Evolutionary conservation across 2,888 invertebrate genomes (phyloP).

Genomic region (Drepanosiphum platanoidis): DNA sequence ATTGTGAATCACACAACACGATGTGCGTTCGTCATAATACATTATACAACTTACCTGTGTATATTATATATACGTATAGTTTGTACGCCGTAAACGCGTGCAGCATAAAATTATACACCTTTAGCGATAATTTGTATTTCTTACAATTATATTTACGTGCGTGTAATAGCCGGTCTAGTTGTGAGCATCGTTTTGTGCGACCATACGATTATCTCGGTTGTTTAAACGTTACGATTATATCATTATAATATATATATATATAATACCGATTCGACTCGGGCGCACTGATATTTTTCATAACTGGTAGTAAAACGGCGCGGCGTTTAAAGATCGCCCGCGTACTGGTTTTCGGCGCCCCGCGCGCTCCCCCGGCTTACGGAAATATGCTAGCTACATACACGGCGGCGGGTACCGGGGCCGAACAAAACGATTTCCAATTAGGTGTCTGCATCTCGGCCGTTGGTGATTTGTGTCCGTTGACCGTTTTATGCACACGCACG

Average conservation of each 20-base stretch:
- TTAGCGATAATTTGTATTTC: not conserved
- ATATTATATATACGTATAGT: not conserved
- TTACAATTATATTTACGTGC: not conserved
- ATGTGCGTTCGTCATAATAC: not conserved
- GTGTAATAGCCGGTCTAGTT: not conserved
- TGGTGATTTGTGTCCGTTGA: constrained; percentile 18
- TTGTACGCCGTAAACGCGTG: not conserved
- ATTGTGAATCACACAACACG: not conserved
- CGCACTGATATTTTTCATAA: not conserved
- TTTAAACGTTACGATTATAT: constrained; percentile 8
- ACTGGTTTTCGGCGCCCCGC: not conserved
- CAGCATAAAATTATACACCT: not conserved
- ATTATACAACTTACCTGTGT: not conserved
- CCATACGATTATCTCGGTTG: not conserved
- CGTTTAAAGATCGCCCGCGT: not conserved
- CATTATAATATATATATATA: not conserved
- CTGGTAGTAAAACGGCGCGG: not conserved
- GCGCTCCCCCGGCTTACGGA: not conserved
- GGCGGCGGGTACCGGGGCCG: not conserved
- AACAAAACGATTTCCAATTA: constrained; percentile 18
- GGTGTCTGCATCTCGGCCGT: not conserved
- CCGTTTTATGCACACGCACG: not conserved
- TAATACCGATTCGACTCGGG: not conserved
- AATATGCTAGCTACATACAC: too few species aligned
- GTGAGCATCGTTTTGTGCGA: not conserved